Evolutionary conservation across 1,140 invertebrate genomes (phyloP).

Genomic region (Meloidogyne hapla): DNA sequence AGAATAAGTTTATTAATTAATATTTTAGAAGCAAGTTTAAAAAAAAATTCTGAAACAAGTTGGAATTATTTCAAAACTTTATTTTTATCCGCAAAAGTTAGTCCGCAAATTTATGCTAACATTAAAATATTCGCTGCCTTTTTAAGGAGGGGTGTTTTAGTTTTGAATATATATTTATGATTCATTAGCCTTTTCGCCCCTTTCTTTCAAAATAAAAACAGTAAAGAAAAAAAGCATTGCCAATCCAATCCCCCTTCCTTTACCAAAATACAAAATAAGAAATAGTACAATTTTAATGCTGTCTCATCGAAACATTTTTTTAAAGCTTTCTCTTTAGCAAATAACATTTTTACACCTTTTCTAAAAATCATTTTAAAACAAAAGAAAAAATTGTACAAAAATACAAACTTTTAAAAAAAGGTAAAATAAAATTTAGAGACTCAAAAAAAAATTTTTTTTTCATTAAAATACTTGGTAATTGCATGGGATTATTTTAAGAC

Average conservation of each 20-base stretch:
- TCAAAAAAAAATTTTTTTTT: too few relatives aligned
- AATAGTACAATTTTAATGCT: not conserved
- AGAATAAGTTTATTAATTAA: too few relatives aligned
- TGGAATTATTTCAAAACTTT: not conserved
- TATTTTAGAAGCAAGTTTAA: too few relatives aligned
- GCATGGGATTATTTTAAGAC: too few relatives aligned
- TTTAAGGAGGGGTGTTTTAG: not conserved
- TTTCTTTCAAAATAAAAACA: too few relatives aligned
- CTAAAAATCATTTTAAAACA: not conserved
- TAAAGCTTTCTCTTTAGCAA: not conserved
- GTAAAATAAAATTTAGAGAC: not conserved
- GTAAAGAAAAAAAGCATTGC: not conserved
- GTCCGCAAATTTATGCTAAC: not conserved
- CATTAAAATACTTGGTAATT: too few relatives aligned
- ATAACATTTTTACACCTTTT: not conserved
- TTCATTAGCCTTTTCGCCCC: not conserved
- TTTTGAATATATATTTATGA: not conserved
- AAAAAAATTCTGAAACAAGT: not conserved
- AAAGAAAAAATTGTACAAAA: constrained; percentile 6
- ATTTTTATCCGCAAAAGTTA: not conserved
- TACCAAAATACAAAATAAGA: too few relatives aligned
- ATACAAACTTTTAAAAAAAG: not conserved
- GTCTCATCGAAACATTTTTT: not conserved
- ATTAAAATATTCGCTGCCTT: not conserved
- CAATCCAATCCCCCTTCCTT: not conserved